Percentiles rank a stretch among this genome's conserved stretches.
Conservation (phyloP, 2,113 vertebrate genomes). For the Oryzias celebensis region DNA sequence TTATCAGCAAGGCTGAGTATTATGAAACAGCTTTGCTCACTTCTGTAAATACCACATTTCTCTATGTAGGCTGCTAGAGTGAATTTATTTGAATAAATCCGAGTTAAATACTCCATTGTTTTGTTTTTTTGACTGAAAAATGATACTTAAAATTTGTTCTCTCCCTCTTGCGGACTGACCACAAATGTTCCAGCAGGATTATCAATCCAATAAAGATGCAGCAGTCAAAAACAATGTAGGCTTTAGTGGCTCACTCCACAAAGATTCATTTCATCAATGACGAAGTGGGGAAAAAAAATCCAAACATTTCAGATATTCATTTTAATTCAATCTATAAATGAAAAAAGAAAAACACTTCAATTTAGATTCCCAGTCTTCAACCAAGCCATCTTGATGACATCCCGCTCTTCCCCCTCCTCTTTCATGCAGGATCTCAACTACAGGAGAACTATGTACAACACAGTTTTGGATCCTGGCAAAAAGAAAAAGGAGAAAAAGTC, state of each 20-base stretch:
- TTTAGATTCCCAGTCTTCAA: constrained; percentile 24
- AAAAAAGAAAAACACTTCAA: constrained; percentile 51
- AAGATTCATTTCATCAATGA: background rate
- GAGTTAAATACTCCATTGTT: constrained; percentile 2
- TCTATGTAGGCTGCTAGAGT: constrained; percentile 16
- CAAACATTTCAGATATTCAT: constrained; percentile 8
- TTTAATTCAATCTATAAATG: constrained; percentile 66
- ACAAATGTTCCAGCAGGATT: too few relatives aligned
- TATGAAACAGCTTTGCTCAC: constrained; percentile 20
- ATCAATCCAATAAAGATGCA: too few relatives aligned
- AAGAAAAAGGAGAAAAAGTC: background rate
- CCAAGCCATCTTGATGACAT: constrained; percentile 33
- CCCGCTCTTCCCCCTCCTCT: constrained; percentile 24
- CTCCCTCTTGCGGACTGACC: too few relatives aligned
- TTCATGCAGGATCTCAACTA: constrained; percentile 17
- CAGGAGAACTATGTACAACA: constrained; percentile 33
- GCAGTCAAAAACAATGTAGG: constrained; percentile 3
- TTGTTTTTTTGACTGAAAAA: too few relatives aligned
- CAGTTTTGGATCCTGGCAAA: constrained; percentile 45
- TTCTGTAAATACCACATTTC: constrained; percentile 53
- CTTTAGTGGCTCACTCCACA: constrained; percentile 8
- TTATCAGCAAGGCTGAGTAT: background rate
- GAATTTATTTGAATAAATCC: constrained; percentile 56
- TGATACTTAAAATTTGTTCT: too few relatives aligned
- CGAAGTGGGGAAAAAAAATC: background rate